Base-by-base conservation (phyloP, 37 sponge, comb jelly and placozoan species). In the Halichondria panicea region DNA sequence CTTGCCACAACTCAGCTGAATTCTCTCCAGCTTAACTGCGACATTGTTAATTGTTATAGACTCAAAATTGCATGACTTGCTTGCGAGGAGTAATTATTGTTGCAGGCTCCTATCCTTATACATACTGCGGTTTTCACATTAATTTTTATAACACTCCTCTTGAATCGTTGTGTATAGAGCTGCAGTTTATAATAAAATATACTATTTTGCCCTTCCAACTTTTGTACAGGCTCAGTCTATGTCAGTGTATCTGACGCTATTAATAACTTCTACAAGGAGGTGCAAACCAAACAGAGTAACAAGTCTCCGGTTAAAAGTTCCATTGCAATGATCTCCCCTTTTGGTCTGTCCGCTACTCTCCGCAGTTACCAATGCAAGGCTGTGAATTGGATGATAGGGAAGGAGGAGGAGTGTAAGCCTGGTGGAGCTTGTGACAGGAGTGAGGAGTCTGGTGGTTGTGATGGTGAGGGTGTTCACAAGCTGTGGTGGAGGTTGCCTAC, bases 351-450 rank as follows among this genome's bases (percentile, higher is more conserved):
- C 9, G 77, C 85, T 64, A 33, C 18, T 13, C 70, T 93, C 41
- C 31, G 85, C 13, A 58, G 63, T 25, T 93, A 93, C 75, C 93
- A 93, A 83, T 6, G 38, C 19, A 24, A 71, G 4, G 93, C 89
- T 13, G 86, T 93, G 43, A 39, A 59, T 2, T 93, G 93, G 93
- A 93, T 93, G 93, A 55, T 93, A 43, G 43, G 55, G 18, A 79
- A 68, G 22, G 93, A 93, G 58, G 48, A 37, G 1, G 25, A 37
- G 30, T 21, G 56, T 21, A 12, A 44, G 1, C 18, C 28, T 5
- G 54, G 38, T 3, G 54, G 24, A 21, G 56, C 32, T 33, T 22
- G 6, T 38, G 67, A 40, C 25, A 44, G 19, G 75, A 40, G 31
- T 2, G 3, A 59, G 40, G 30, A 35, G 71, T 2, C 1, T 21